Evolutionary conservation across 2,888 invertebrate genomes (phyloP).

Genomic region (Drosophila pegasa): DNA sequence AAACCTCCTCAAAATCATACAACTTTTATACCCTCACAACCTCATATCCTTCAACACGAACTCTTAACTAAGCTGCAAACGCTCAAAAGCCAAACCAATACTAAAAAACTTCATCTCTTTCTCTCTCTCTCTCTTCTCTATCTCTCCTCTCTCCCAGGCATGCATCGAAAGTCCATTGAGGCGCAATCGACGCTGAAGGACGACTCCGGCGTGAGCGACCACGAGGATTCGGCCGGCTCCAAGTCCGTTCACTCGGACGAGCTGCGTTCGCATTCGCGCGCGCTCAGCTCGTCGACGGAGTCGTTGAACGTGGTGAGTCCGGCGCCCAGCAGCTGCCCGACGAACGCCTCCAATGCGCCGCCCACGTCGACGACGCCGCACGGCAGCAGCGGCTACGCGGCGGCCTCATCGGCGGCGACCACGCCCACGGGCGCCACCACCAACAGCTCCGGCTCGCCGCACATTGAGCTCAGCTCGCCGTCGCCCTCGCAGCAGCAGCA

Average conservation of each 20-base stretch:
- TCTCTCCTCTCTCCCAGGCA: slow-evolving; percentile 88
- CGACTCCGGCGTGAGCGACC: slow-evolving; percentile 89
- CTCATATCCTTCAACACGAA: not conserved
- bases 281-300: slow-evolving; percentile 81
- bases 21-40: too few relatives aligned
- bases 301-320: slow-evolving; percentile 85
- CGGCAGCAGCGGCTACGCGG: slow-evolving; percentile 59
- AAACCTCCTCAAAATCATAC: not conserved
- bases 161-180: slow-evolving; percentile 99
- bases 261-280: slow-evolving; percentile 65
- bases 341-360: slow-evolving; percentile 54
- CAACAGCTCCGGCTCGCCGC: slow-evolving; percentile 80
- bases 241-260: slow-evolving; percentile 86
- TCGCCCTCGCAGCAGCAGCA: slow-evolving; percentile 68
- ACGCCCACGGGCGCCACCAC: slow-evolving; percentile 74
- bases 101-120: not conserved
- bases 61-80: not conserved
- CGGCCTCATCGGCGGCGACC: slow-evolving; percentile 70
- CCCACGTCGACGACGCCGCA: slow-evolving; percentile 62
- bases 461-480: slow-evolving; percentile 82
- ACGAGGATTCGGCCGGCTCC: slow-evolving; percentile 86
- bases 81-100: not conserved
- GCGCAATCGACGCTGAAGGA: slow-evolving; percentile 98
- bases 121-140: not conserved
- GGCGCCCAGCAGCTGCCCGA: slow-evolving; percentile 71